phyloP scores from a whole-genome alignment of 2,113 vertebrate genomes.

The Guaruba guarouba region DNA sequence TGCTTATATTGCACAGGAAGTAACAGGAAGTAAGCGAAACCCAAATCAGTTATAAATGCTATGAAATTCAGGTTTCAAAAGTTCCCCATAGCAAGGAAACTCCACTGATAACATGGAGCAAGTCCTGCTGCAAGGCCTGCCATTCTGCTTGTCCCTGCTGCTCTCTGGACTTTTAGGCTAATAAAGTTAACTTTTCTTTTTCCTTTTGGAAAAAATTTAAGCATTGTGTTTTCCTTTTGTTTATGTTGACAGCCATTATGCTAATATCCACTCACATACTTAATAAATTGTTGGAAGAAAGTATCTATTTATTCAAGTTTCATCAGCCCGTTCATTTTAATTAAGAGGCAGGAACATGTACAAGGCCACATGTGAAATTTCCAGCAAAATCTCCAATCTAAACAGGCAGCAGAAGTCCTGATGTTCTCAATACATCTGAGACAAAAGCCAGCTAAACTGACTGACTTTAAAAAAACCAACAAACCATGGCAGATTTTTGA shows the following conservation, averaged over 20 bases:
- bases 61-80: not conserved
- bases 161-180: not conserved
- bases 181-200: not conserved
- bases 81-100: not conserved
- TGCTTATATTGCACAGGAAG: not conserved
- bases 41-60: not conserved
- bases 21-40: not conserved
- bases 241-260: not conserved
- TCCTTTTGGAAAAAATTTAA: not conserved
- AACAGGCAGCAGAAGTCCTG: not conserved
- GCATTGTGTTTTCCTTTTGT: not conserved
- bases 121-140: not conserved
- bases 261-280: not conserved
- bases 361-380: slow-evolving; percentile 4
- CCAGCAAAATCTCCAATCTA: not conserved
- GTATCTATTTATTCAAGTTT: not conserved
- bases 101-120: not conserved
- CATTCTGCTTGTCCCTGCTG: not conserved
- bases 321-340: not conserved
- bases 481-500: slow-evolving; percentile 20
- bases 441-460: slow-evolving; percentile 5
- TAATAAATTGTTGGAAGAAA: not conserved
- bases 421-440: not conserved
- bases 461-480: slow-evolving; percentile 27
- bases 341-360: not conserved